A percentile compares a stretch with the other conserved stretches of the same genome.
Evolutionary conservation across 1,140 invertebrate species (phyloP).

Genomic region (Heliothis subflexa): DNA sequence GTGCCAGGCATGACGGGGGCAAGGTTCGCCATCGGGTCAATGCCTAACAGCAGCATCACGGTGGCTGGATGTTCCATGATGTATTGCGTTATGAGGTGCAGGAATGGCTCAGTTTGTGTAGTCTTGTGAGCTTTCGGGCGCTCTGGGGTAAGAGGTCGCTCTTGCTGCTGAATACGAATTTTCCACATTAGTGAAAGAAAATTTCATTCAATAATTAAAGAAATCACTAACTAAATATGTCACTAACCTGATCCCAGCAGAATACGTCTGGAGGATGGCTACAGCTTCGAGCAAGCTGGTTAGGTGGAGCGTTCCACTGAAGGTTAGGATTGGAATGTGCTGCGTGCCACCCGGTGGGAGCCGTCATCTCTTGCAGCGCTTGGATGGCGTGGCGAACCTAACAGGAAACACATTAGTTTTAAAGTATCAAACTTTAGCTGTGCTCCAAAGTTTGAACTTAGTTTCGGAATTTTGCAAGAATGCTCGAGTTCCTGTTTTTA

Average conservation of each 20-base stretch:
- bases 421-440: not conserved
- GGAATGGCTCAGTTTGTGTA: conserved; percentile 84
- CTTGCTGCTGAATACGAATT: conserved; percentile 68
- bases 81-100: conserved; percentile 83
- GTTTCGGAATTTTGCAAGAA: conserved; percentile 22
- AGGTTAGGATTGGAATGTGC: conserved; percentile 91
- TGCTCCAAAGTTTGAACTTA: conserved; percentile 13
- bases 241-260: conserved; percentile 88
- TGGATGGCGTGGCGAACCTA: conserved; percentile 93
- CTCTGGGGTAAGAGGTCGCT: conserved; percentile 75
- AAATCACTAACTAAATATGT: not conserved
- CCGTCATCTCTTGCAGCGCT: conserved; percentile 92
- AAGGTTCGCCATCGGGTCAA: conserved; percentile 79
- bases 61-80: conserved; percentile 85
- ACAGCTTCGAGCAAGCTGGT: conserved; percentile 89
- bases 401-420: conserved; percentile 1
- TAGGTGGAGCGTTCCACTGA: conserved; percentile 83
- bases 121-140: conserved; percentile 73
- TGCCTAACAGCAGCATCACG: conserved; percentile 82
- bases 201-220: not conserved
- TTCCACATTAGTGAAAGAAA: not conserved
- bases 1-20: conserved; percentile 69
- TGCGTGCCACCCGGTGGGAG: conserved; percentile 87
- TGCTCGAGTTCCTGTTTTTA: not conserved
- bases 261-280: conserved; percentile 94